Evolutionary conservation across 1,140 invertebrate genomes (phyloP), one percentile per base, ranked within the genome.

Genomic region (Cotesia chilonis): DNA sequence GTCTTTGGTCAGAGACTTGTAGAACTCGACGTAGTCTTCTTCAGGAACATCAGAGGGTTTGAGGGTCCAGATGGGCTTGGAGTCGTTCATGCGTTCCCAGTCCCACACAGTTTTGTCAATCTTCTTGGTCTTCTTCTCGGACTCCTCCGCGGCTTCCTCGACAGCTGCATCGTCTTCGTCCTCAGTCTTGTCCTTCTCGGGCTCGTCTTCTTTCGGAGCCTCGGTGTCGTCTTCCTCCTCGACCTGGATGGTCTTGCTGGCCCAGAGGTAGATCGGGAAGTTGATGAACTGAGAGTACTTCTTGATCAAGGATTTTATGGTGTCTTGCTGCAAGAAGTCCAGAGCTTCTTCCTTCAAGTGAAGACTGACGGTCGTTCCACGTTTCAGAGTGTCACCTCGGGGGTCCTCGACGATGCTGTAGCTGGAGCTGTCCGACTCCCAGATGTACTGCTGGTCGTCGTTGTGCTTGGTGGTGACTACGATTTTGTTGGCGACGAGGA

Each of bases 281-380:
- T 99, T 99, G 79, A 99, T 99, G 86, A 99, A 99, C 88, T 99
- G 98, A 1, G 96, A 98, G 86, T 99, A 99, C 87, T 99, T 99
- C 84, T 95, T 95, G 36, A 99, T 93, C 4, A 99, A 88, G 74
- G 93, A 92, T 76, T 92, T 93, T 14, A 99, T 90, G 3, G 96
- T 98, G 77, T 96, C 93, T 68, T 94, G 90, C 85, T 99, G 96
- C 72, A 99, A 85, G 88, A 95, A 99, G 86, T 99, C 98, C 76
- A 92, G 89, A 7, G 98, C 97, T 88, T 99, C 98, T 77, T 99
- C 96, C 87, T 99, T 99, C 81, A 99, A 84, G 79, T 98, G 92
- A 68, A 99, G 87, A 78, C 92, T 94, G 1, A 87, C 81, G 0
- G 82, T 92, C 14, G 96, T 96, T 84, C 97, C 98, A 78, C 97